phyloP scores from a whole-genome alignment of 2,797 vertebrate genomes.

The Pangasius sanitwongsei region DNA sequence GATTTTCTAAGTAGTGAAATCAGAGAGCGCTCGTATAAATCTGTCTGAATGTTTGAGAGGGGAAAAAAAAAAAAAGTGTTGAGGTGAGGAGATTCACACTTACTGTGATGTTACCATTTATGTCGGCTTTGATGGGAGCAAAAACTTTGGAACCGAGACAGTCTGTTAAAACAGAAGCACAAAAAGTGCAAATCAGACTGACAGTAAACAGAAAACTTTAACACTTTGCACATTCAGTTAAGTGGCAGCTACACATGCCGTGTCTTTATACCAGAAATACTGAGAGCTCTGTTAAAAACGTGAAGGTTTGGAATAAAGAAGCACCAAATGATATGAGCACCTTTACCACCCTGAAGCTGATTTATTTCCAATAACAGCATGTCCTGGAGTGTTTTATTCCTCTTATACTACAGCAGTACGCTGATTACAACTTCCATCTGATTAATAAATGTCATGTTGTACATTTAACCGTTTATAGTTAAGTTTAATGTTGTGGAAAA shows the following conservation, averaged over 20 bases:
- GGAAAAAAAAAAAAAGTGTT: too few relatives aligned
- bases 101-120: slow-evolving; percentile 91
- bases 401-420: not conserved
- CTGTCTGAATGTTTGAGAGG: not conserved
- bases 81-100: slow-evolving; percentile 9
- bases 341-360: not conserved
- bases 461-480: not conserved
- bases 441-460: not conserved
- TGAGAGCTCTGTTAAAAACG: not conserved
- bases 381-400: not conserved
- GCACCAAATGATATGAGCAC: not conserved
- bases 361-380: not conserved
- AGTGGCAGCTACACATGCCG: not conserved
- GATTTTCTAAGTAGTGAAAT: slow-evolving; percentile 82
- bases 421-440: not conserved
- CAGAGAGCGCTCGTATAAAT: not conserved
- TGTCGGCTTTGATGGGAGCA: slow-evolving; percentile 87
- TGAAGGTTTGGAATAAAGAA: not conserved
- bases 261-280: not conserved
- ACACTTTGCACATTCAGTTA: not conserved
- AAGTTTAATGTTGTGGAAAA: not conserved
- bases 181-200: not conserved
- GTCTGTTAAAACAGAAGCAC: slow-evolving; percentile 72
- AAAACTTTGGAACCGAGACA: slow-evolving; percentile 91
- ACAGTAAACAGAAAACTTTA: not conserved